Base-by-base conservation (phyloP, 2,888 invertebrate genomes). In the Amphimallon solstitiale region DNA sequence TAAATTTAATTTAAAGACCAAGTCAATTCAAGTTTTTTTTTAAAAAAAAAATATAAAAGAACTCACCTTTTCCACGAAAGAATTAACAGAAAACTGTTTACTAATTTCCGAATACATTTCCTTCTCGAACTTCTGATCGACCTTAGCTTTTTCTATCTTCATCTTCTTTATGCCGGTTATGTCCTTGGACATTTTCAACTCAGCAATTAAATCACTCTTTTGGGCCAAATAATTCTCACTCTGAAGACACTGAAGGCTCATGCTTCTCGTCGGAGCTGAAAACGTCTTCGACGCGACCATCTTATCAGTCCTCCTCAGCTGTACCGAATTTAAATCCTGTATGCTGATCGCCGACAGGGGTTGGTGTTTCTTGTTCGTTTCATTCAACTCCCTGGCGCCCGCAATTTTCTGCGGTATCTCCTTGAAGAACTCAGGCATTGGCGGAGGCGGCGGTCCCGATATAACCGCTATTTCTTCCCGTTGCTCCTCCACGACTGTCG, bases 111-210 rank as follows among this genome's bases (percentile, higher is more conserved):
- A 89, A 79, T 91, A 92, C 66, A 93, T 88, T 79, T 92, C 91
- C 81, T 93, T 92, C 73, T 94, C 94, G 76, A 90, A 89, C 54
- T 89, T 88, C 77, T 92, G 92, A 80, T 95, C 94, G 71, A 92
- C 88, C 78, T 94, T 91, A 19, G 93, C 92, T 71, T 93, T 88
- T 82, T 95, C 95, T 72, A 95, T 93, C 81, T 95, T 96, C 86
- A 95, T 83, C 82, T 95, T 95, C 82, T 92, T 93, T 62, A 97
- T 95, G n/a, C 96, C 96, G 0, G 93, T 92, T 69, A 95, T 94
- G 79, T 96, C 95, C 81, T 92, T 95, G 46, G 95, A 94, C 85
- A 94, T 89, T 82, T 96, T 96, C 68, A 97, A 83, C 79, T 97
- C 97, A 49, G 95, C 95, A 70, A 97, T 96, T 51, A 97, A 84